Base-by-base conservation (phyloP, 2,888 invertebrate species). In the Eristalinus sepulchralis region DNA sequence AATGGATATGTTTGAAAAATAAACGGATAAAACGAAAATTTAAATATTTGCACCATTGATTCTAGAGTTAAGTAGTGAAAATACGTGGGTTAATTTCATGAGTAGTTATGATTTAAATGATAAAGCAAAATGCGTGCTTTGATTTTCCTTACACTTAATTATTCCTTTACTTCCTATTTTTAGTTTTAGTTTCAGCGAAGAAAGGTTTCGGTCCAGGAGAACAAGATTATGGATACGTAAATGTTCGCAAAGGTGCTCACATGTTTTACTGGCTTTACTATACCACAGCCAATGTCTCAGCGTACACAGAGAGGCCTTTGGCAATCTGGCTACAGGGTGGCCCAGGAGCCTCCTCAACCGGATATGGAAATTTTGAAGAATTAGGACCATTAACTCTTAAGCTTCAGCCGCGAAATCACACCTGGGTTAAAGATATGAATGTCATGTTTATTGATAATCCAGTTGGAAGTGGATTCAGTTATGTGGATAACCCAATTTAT, bases 271-370 rank as follows among this genome's bases (percentile, higher is more conserved):
- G 97, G 97, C 92, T 98, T 39, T 97, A 96, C 90, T 96, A 96
- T 90, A 96, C 96, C 13, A 95, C 95, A 0, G 95, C 95, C 0
- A 92, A 94, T 66, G 95, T 95, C 0, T 88, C 90, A 4, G 93
- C 93, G 60, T 94, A 95, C 90, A 94, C 94, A 0, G 94, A 96
- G 1, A 94, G 95, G 55, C 98, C 98, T 0, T 92, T 97, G 31
- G 93, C 97, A n/a, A 95, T 98, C 75, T 98, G 98, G 97, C 93
- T 98, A 11, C 96, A 97, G 94, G 97, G 98, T 4, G 97, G 97
- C 0, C 97, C 97, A 0, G 97, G 95, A 0, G 96, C 95, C 0
- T 96, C 96, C 0, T 96, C 96, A 6, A 96, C 96, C 0, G 96
- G 95, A 0, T 96, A 95, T 90, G 98, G 98, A n/a, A 98, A 98